Evolutionary conservation across 1,140 invertebrate species (phyloP).

Genomic region (Rhopalosiphum maidis): DNA sequence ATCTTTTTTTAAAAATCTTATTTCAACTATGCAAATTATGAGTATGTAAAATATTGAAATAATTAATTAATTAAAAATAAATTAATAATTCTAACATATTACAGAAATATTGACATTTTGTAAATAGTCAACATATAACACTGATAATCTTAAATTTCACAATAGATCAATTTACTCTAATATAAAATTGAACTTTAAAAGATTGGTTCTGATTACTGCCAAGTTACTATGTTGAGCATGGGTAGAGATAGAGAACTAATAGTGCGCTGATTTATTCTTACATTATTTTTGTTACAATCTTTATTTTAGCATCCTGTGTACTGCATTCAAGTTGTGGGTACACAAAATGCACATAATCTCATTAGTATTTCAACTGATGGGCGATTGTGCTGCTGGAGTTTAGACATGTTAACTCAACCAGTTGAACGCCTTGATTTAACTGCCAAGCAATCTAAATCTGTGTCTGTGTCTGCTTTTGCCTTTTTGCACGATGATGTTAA

Average conservation of each 20-base stretch:
- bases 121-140: too few relatives aligned
- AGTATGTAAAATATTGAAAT: too few relatives aligned
- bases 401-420: conserved; percentile 97
- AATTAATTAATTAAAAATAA: too few relatives aligned
- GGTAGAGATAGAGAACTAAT: neutral
- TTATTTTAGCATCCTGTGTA: conserved; percentile 88
- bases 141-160: too few relatives aligned
- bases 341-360: conserved; percentile 98
- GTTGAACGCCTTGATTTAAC: conserved; percentile 93
- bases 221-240: neutral
- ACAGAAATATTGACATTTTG: too few relatives aligned
- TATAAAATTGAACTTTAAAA: too few relatives aligned
- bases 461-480: conserved; percentile 91
- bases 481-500: conserved; percentile 95
- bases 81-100: too few relatives aligned
- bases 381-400: conserved; percentile 95
- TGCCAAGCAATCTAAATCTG: conserved; percentile 85
- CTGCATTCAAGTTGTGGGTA: conserved; percentile 95
- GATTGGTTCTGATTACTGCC: neutral
- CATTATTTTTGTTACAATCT: neutral
- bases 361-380: conserved; percentile 98
- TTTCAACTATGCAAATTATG: too few relatives aligned
- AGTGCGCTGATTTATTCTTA: neutral
- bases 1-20: neutral
- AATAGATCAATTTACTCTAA: too few relatives aligned